These are phyloP conservation scores for Agrilus cyanescens DNA, from an alignment of 2,888 invertebrate species.

Conservation along the genomic window DNA sequence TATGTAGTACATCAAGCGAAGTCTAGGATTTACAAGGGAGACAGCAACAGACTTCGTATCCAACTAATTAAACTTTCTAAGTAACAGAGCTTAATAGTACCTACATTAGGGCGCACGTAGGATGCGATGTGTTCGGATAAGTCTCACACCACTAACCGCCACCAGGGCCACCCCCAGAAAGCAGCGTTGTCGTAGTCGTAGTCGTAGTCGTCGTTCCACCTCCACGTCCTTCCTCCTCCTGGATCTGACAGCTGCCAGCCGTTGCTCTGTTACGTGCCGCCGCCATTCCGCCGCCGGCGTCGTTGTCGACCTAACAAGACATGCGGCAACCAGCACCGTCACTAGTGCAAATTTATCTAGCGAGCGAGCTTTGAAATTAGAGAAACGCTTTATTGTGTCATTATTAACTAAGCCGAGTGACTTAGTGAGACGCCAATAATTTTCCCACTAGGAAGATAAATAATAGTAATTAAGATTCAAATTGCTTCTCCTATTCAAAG, in stretches of 20 bases:
- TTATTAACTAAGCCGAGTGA: too few species aligned
- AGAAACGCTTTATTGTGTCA: too few species aligned
- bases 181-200: conserved; percentile 15
- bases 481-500: too few species aligned
- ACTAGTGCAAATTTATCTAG: too few species aligned
- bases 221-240: conserved; percentile 16
- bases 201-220: conserved; percentile 10
- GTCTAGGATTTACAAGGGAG: too few species aligned
- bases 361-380: too few species aligned
- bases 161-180: conserved; percentile 15
- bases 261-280: conserved; percentile 4
- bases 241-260: conserved; percentile 1
- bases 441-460: too few species aligned
- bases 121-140: conserved; percentile 11
- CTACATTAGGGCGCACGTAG: conserved; percentile 20
- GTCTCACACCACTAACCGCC: conserved; percentile 17
- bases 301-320: conserved; percentile 17
- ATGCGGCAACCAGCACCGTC: too few species aligned
- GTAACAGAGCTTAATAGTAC: conserved; percentile 34
- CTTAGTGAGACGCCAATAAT: too few species aligned
- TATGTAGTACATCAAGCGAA: too few species aligned
- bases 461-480: too few species aligned
- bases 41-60: conserved; percentile 31
- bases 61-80: conserved; percentile 39
- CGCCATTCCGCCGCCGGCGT: conserved; percentile 16